Evolutionary conservation across 2,113 vertebrate species (phyloP), one percentile per base, ranked within the genome.

Genomic region (Salminus brasiliensis): DNA sequence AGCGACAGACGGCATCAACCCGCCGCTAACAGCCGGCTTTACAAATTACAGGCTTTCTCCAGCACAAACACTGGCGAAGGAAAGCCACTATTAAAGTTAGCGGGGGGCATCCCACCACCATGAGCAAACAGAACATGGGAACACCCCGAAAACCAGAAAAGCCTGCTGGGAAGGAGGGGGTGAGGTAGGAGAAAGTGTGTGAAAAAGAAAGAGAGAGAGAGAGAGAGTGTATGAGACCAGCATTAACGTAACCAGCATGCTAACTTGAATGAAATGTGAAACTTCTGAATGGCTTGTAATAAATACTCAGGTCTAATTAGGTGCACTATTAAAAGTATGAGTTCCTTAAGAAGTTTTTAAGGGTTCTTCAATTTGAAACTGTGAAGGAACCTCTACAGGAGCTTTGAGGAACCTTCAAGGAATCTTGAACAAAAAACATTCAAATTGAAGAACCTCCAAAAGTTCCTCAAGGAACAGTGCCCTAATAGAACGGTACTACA

Each of bases 121-220:
- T 39, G 71, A 36, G 16, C 62, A 59, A 74, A 80, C 85, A 73
- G 52, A 86, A 75, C 69, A 79, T 83, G 86, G 74, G 88, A 88
- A 78, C 81, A 78, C 83, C 83, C 87, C 88, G 86, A 78, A 91
- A 92, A 88, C 90, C 88, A 88, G 90, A 91, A 81, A 83, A 80
- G 81, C 74, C 70, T 81, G 72, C 16, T n/a, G n/a, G n/a, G n/a
- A n/a, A n/a, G n/a, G n/a, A n/a, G n/a, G n/a, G n/a, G n/a, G n/a
- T n/a, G n/a, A n/a, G n/a, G n/a, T n/a, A 81, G 60, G 62, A 66
- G 52, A 53, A 29, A 76, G n/a, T n/a, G n/a, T n/a, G n/a, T n/a
- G 59, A 59, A 32, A 72, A 18, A 53, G 13, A 57, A 32, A 57
- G 30, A 59, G 67, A 78, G 66, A 55, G n/a, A 25, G 36, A 60